Evolutionary conservation across 2,113 vertebrate genomes (phyloP), one percentile per base, ranked within the genome.

Genomic region (Chaetodon trifascialis): DNA sequence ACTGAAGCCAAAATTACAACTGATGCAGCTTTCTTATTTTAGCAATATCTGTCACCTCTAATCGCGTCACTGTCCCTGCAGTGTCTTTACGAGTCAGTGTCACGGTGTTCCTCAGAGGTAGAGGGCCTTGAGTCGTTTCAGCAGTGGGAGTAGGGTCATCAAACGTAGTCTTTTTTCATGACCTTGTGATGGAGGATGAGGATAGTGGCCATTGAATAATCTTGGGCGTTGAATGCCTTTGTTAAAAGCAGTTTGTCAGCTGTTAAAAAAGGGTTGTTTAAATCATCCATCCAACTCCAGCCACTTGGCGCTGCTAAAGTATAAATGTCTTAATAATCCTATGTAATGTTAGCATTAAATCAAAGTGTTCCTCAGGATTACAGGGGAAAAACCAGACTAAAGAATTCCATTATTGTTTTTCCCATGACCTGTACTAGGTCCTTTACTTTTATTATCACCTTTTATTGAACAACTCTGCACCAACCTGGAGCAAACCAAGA

Each of bases 361-460:
- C 83, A 69, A 40, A 60, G 69, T 12, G 30, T 64, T 72, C 12
- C 16, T 59, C 36, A 6, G 70, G 55, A 68, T 63, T 70, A 47
- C 21, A 23, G 34, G n/a, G 38, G 55, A 65, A 83, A 82, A 63
- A 75, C 62, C 40, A 59, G 9, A 11, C 63, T 68, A 14, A 73
- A 68, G 59, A 30, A 16, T 59, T 63, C 42, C 34, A 58, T 73
- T 67, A 76, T 25, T 76, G 69, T 58, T 73, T 64, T 86, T 82
- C 76, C 77, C 82, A 73, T 71, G 78, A 79, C 60, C 74, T 58
- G 36, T 6, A 47, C 11, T 14, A 36, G 42, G 30, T 76, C 52
- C 75, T 82, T 75, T n/a, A 73, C 71, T 86, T 88, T 88, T 71
- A 86, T 67, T 64, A 69, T 85, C 60, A 63, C 67, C 56, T 77